Evolutionary conservation across 1,140 invertebrate genomes (phyloP).

Genomic region (Sarcophaga bullata): DNA sequence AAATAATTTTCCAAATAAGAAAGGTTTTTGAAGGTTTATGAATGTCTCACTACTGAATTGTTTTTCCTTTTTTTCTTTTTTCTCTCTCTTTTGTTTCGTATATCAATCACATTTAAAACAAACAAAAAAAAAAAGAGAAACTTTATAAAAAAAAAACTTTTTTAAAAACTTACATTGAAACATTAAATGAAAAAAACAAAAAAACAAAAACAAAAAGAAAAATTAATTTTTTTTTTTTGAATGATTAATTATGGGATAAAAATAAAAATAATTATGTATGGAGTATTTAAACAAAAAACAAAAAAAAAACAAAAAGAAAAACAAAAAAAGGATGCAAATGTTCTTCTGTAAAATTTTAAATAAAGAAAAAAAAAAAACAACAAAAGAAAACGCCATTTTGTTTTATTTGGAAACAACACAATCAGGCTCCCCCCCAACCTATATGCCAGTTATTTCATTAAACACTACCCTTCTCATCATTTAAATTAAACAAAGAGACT

Average conservation of each 20-base stretch:
- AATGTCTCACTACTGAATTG: background rate
- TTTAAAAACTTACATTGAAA: background rate
- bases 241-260: conserved; percentile 32
- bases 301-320: background rate
- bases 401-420: background rate
- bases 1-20: too few species aligned
- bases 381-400: background rate
- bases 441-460: too few species aligned
- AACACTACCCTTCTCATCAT: too few species aligned
- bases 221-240: conserved; percentile 32
- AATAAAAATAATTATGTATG: conserved; percentile 36
- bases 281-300: conserved; percentile 17
- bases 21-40: background rate
- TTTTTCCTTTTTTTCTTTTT: conserved; percentile 1
- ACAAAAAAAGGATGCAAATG: conserved; percentile 33
- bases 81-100: background rate
- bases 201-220: conserved; percentile 10
- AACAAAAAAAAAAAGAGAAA: background rate
- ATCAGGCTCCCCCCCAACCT: too few species aligned
- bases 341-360: conserved; percentile 38
- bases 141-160: background rate
- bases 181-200: background rate
- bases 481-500: background rate
- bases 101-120: conserved; percentile 33
- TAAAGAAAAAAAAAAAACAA: conserved; percentile 37